These are phyloP conservation scores for Dexiosoma caninum DNA, from an alignment of 2,888 invertebrate species.

Conservation along the genomic window DNA sequence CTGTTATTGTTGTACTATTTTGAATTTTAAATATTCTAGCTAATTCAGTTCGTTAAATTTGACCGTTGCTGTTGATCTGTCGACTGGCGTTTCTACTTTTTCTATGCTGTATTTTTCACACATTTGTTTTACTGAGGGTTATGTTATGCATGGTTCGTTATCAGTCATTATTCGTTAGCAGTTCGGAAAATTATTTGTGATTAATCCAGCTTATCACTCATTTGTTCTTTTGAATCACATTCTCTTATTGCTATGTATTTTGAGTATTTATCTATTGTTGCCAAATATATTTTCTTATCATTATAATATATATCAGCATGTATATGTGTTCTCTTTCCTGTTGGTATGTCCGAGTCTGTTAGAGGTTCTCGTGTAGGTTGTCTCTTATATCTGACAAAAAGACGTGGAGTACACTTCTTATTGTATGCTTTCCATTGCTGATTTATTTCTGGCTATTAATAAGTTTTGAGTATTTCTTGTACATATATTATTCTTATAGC, in stretches of 20 bases:
- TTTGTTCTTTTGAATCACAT: constrained; percentile 11
- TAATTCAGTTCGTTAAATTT: background rate
- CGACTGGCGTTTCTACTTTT: constrained; percentile 9
- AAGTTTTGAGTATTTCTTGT: constrained; percentile 13
- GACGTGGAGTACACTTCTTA: background rate
- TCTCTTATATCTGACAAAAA: background rate
- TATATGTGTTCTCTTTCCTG: constrained; percentile 2
- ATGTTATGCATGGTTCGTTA: background rate
- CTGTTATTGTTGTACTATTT: too few species aligned
- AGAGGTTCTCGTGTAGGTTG: background rate
- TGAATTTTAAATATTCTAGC: constrained; percentile 22
- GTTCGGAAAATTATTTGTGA: constrained; percentile 25
- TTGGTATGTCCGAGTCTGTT: constrained; percentile 8
- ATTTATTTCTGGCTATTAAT: constrained; percentile 10
- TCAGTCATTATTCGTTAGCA: constrained; percentile 26
- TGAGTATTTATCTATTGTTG: constrained; percentile 10
- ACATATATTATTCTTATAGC: too few species aligned
- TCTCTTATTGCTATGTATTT: constrained; percentile 17
- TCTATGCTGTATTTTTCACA: constrained; percentile 6
- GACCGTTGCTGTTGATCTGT: constrained; percentile 1
- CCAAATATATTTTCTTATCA: background rate
- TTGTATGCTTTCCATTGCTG: constrained; percentile 15
- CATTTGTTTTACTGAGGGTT: background rate
- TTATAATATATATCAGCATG: constrained; percentile 10
- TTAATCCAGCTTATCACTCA: constrained; percentile 2